phyloP scores from a whole-genome alignment of 1,140 invertebrate species.

The Eubasilissa regina region DNA sequence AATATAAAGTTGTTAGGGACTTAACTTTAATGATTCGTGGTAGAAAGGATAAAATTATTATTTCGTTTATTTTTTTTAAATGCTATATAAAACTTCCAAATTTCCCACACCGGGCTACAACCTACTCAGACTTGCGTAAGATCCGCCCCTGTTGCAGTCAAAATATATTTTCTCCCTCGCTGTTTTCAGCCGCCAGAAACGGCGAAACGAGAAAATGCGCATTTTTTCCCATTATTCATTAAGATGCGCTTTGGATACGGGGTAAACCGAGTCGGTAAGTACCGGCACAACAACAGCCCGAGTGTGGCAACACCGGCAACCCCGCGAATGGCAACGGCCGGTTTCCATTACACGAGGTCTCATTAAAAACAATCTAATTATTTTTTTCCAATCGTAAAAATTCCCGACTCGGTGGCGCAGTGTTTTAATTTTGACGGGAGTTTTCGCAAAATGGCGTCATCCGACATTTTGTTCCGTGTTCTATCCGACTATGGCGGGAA shows the following conservation, averaged over 20 bases:
- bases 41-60: too few relatives aligned
- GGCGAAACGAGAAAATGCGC: constrained; percentile 2
- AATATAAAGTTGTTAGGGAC: too few relatives aligned
- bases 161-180: too few relatives aligned
- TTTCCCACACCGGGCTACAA: too few relatives aligned
- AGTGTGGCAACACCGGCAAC: not conserved
- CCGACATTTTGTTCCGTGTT: too few relatives aligned
- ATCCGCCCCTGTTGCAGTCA: too few relatives aligned
- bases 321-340: constrained; percentile 48
- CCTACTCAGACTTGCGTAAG: too few relatives aligned
- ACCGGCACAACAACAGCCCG: not conserved
- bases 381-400: constrained; percentile 51
- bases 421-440: not conserved
- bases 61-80: too few relatives aligned
- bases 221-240: constrained; percentile 9
- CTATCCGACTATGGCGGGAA: too few relatives aligned
- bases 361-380: constrained; percentile 59
- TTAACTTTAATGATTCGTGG: too few relatives aligned
- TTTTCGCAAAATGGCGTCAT: too few relatives aligned
- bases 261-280: not conserved
- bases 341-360: constrained; percentile 56
- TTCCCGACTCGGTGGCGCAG: not conserved
- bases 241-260: not conserved
- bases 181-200: not conserved
- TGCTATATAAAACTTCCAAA: too few relatives aligned